phyloP scores from a whole-genome alignment of 2,888 invertebrate genomes.

The Drosophila paucipuncta region DNA sequence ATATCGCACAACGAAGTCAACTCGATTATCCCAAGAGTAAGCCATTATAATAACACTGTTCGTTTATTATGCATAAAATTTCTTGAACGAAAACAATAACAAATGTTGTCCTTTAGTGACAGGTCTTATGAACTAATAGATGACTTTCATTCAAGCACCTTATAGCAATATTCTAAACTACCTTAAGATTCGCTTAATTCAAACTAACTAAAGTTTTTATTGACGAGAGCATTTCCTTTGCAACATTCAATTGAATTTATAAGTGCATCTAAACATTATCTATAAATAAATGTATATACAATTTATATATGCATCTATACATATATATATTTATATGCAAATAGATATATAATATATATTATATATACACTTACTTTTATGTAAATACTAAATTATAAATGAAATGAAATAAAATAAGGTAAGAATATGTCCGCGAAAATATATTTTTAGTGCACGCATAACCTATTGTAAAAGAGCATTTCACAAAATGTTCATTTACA shows the following conservation, averaged over 20 bases:
- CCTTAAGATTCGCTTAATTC: constrained; percentile 84
- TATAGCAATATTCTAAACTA: constrained; percentile 51
- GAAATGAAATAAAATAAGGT: constrained; percentile 40
- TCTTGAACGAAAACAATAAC: constrained; percentile 50
- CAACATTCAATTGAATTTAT: constrained; percentile 65
- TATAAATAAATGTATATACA: constrained; percentile 47
- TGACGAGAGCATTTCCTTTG: constrained; percentile 58
- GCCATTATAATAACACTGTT: constrained; percentile 87
- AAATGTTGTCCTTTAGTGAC: constrained; percentile 33
- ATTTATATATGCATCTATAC: constrained; percentile 33
- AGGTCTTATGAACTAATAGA: constrained; percentile 32
- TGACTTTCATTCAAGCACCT: constrained; percentile 14
- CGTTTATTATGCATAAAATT: constrained; percentile 64
- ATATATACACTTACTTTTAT: constrained; percentile 28
- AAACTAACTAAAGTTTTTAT: constrained; percentile 80
- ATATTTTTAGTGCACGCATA: constrained; percentile 71
- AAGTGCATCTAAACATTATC: constrained; percentile 69
- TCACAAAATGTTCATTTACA: constrained; percentile 50
- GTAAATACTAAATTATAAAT: constrained; percentile 42
- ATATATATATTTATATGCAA: constrained; percentile 34
- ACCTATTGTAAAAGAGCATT: constrained; percentile 68
- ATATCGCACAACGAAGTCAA: constrained; percentile 92
- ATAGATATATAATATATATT: constrained; percentile 25
- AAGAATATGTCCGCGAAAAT: constrained; percentile 32
- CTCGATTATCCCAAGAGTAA: constrained; percentile 93